Conservation (phyloP, 2,113 vertebrate genomes). For the Ariopsis seemanni region DNA sequence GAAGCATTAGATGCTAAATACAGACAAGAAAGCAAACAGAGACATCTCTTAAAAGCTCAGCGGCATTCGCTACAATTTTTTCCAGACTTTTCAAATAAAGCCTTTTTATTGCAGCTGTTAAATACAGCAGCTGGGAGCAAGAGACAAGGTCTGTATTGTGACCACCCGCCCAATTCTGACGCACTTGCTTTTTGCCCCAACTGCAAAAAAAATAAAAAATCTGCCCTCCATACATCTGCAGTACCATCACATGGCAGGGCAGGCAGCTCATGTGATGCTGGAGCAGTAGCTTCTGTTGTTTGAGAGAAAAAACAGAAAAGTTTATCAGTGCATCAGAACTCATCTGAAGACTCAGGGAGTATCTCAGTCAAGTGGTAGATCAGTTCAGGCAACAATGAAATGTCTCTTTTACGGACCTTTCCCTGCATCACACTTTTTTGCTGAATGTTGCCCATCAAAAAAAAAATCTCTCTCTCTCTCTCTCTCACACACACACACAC, state of each 20-base stretch:
- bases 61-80: conserved; percentile 57
- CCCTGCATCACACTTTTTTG: conserved; percentile 13
- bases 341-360: conserved; percentile 53
- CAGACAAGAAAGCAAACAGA: conserved; percentile 64
- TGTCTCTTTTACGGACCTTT: conserved; percentile 24
- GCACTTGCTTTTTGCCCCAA: conserved; percentile 66
- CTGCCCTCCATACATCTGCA: conserved; percentile 72
- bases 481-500: no score
- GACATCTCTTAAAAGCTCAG: conserved; percentile 65
- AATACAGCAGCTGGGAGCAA: conserved; percentile 67
- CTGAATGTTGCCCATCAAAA: conserved; percentile 46
- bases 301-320: conserved; percentile 62
- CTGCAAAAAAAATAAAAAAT: conserved; percentile 44
- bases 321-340: conserved; percentile 61
- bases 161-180: conserved; percentile 66
- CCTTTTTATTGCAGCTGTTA: conserved; percentile 75
- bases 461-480: no score
- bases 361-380: conserved; percentile 65
- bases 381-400: conserved; percentile 61
- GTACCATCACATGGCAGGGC: conserved; percentile 69
- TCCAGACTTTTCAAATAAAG: conserved; percentile 52
- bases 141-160: conserved; percentile 77
- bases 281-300: conserved; percentile 50
- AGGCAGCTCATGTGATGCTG: conserved; percentile 68
- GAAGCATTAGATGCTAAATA: conserved; percentile 46